These are phyloP conservation scores for Diplolepis rosae DNA, from an alignment of 2,888 invertebrate species.

Conservation along the genomic window DNA sequence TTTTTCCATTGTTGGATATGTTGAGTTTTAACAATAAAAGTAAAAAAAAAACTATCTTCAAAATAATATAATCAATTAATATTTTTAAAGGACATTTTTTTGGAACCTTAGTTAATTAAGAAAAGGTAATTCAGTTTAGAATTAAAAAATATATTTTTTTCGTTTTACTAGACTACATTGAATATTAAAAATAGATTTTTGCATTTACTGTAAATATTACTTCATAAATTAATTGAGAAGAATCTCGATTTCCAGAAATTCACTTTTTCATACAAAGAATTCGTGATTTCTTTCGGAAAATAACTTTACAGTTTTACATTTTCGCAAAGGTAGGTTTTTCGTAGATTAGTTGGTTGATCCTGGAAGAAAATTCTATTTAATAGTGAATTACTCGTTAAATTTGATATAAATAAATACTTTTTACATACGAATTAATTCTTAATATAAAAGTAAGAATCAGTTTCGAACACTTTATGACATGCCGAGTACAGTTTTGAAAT, in stretches of 20 bases:
- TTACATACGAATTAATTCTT: background rate
- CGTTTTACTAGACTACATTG: background rate
- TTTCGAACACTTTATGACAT: background rate
- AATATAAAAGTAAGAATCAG: background rate
- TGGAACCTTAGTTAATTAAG: background rate
- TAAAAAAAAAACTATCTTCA: slow-evolving; percentile 11
- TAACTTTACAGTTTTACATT: background rate
- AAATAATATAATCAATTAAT: background rate
- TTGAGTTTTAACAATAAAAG: slow-evolving; percentile 29
- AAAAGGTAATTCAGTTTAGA: background rate
- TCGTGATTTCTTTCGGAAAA: background rate
- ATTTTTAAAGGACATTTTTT: background rate
- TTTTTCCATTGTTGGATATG: slow-evolving; percentile 28
- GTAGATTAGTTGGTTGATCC: background rate
- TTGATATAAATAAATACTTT: background rate
- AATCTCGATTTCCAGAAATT: background rate
- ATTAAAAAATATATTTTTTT: background rate
- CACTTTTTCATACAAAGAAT: background rate
- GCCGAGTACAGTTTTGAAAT: background rate
- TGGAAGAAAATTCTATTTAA: background rate
- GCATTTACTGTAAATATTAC: background rate
- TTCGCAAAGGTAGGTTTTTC: background rate
- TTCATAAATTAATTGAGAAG: background rate
- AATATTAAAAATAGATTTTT: background rate
- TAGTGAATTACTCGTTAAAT: background rate